Percentiles rank a stretch among this genome's conserved stretches.
Conservation (phyloP, 2,888 invertebrate genomes). For the Caenorhabditis afra region DNA sequence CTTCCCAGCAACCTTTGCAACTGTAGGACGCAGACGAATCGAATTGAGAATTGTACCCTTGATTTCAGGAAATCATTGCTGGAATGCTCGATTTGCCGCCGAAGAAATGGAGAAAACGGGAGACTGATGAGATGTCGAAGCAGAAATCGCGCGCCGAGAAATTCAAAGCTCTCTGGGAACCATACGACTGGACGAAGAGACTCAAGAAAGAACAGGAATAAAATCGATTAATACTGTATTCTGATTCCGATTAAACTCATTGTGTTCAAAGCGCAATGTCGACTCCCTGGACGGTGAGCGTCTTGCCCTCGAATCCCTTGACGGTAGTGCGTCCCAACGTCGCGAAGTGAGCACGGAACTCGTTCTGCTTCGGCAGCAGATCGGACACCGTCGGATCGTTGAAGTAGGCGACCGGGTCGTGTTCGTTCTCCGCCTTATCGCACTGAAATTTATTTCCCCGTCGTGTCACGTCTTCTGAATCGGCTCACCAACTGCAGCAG, state of each 20-base stretch:
- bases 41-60: too few relatives aligned
- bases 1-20: constrained; percentile 92
- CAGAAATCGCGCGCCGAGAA: constrained; percentile 63
- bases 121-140: constrained; percentile 86
- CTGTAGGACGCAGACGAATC: constrained; percentile 83
- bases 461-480: not conserved
- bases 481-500: constrained; percentile 48
- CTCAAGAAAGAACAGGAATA: constrained; percentile 15
- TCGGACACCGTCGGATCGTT: constrained; percentile 38
- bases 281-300: constrained; percentile 39
- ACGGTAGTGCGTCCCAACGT: constrained; percentile 47
- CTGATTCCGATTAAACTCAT: constrained; percentile 3
- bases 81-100: constrained; percentile 92
- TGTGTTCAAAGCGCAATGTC: constrained; percentile 29
- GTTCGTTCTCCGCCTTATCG: constrained; percentile 54
- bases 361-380: constrained; percentile 28
- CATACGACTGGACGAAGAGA: constrained; percentile 70
- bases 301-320: constrained; percentile 51
- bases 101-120: constrained; percentile 89
- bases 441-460: constrained; percentile 23
- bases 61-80: constrained; percentile 88
- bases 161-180: constrained; percentile 67
- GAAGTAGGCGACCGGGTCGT: constrained; percentile 47
- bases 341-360: constrained; percentile 47
- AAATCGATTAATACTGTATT: not conserved